Evolutionary conservation across 2,888 invertebrate species (phyloP), one percentile per base, ranked within the genome.

Genomic region (Drosophila subquinaria): DNA sequence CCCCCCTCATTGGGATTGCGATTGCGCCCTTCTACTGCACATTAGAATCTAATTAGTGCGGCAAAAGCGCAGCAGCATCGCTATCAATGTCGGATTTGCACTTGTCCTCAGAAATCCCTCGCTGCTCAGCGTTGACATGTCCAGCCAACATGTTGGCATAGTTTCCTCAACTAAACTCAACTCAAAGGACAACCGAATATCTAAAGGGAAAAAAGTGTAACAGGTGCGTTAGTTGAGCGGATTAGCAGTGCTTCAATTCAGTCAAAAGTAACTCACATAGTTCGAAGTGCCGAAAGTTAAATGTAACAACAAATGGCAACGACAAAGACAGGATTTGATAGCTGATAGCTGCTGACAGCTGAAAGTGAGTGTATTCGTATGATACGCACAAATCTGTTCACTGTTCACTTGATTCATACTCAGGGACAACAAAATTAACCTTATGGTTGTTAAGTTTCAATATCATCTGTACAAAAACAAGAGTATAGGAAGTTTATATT

Each of bases 41-140:
- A 90, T 90, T 90, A 88, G 90, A 90, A 83, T 89, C 82, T 89
- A 90, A 90, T 90, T 90, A 90, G 89, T 71, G 73, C 66, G 69
- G 66, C 60, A 61, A 76, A 75, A 73, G 81, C 72, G 84, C 73
- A 73, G 69, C 69, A 38, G 67, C 60, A 68, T 38, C 66, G 64
- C 83, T 83, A 81, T 86, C 86, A 70, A 74, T 74, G 85, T 73
- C 79, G 75, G 74, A 69, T 72, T 70, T 78, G 63, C 87, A 87
- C 85, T 84, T 83, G 84, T 84, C 73, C 76, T 63, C 67, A 47
- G 74, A 83, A 90, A 88, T 89, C 90, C 86, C 63, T 50, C 70
- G 68, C 73, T 60, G 59, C 69, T 61, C 79, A 60, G 81, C 81
- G 60, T 73, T 62, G 76, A 74, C 90, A 91, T 89, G 90, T 85